phyloP scores from a whole-genome alignment of 1,140 invertebrate genomes.

The Rhopalosiphum padi region DNA sequence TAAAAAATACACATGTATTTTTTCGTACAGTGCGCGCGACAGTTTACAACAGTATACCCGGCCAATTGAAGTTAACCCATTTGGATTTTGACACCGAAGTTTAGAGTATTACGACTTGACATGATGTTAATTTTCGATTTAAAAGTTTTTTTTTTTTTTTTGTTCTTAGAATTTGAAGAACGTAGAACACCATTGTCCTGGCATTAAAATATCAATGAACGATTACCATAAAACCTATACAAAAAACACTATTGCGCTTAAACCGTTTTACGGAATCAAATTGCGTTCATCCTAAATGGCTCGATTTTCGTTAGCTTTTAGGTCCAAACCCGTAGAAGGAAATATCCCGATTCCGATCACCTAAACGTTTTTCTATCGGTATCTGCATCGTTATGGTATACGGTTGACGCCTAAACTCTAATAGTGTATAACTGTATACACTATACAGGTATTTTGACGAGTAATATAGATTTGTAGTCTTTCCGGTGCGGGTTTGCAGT shows the following conservation, averaged over 20 bases:
- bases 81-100: background rate
- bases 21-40: background rate
- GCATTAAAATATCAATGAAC: background rate
- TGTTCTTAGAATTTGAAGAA: background rate
- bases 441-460: background rate
- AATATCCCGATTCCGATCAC: too few species aligned
- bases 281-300: too few species aligned
- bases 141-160: background rate
- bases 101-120: too few species aligned
- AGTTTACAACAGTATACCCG: background rate
- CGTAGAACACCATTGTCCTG: background rate
- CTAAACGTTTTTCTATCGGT: too few species aligned
- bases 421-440: background rate
- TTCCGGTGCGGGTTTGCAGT: background rate
- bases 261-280: too few species aligned
- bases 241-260: background rate
- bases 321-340: too few species aligned
- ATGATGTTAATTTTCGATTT: background rate
- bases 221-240: background rate
- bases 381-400: too few species aligned
- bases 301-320: too few species aligned
- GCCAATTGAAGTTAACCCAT: background rate
- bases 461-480: background rate
- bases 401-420: too few species aligned
- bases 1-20: background rate